Evolutionary conservation across 2,888 invertebrate genomes (phyloP).

Genomic region (Ctenicera cuprea): DNA sequence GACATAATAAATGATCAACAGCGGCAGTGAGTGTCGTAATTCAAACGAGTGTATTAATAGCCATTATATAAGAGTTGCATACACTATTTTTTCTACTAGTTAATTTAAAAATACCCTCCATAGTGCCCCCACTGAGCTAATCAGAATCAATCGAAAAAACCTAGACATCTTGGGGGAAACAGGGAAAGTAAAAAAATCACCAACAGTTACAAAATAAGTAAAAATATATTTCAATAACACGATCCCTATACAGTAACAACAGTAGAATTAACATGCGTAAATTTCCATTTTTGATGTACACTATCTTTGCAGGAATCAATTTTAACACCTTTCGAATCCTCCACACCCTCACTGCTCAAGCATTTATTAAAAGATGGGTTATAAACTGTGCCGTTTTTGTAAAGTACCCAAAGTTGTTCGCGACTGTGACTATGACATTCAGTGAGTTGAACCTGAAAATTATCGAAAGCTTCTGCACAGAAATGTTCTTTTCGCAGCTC

Average conservation of each 20-base stretch:
- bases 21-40: too few species aligned
- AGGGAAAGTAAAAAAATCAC: too few species aligned
- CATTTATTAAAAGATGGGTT: slow-evolving; percentile 68
- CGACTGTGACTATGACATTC: slow-evolving; percentile 72
- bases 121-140: too few species aligned
- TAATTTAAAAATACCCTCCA: too few species aligned
- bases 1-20: too few species aligned
- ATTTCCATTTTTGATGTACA: slow-evolving; percentile 68
- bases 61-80: too few species aligned
- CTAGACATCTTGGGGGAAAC: too few species aligned
- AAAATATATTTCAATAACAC: slow-evolving; percentile 34
- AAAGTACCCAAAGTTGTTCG: slow-evolving; percentile 69
- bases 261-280: slow-evolving; percentile 66
- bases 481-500: slow-evolving; percentile 86
- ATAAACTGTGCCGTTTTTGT: slow-evolving; percentile 67
- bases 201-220: slow-evolving; percentile 25
- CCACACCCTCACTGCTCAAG: slow-evolving; percentile 68
- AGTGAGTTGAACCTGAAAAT: slow-evolving; percentile 73
- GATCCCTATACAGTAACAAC: slow-evolving; percentile 45
- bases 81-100: too few species aligned
- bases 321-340: slow-evolving; percentile 66
- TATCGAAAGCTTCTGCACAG: slow-evolving; percentile 80
- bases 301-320: slow-evolving; percentile 65
- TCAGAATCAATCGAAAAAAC: too few species aligned
- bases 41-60: too few species aligned